Evolutionary conservation across 1,140 invertebrate species (phyloP).

Genomic region (Drosophila carrolli): DNA sequence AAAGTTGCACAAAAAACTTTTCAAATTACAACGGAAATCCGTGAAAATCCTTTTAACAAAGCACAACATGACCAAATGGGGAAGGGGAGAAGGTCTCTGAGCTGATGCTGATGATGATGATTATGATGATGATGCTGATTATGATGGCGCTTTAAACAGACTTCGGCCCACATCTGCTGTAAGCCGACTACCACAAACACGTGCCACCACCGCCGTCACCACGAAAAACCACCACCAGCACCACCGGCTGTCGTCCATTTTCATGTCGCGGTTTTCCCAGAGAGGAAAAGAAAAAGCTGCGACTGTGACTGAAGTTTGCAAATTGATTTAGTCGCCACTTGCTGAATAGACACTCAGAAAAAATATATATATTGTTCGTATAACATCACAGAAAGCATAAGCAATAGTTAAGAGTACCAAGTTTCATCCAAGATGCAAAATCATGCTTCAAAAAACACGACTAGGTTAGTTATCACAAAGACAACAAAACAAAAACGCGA

Average conservation of each 20-base stretch:
- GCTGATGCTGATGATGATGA: constrained; percentile 10
- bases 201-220: constrained; percentile 7
- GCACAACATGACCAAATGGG: constrained; percentile 58
- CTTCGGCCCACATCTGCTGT: constrained; percentile 44
- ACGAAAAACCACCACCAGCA: constrained; percentile 14
- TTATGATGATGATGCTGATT: constrained; percentile 69
- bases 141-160: constrained; percentile 74
- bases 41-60: constrained; percentile 83
- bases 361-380: not conserved
- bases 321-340: constrained; percentile 57
- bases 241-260: constrained; percentile 43
- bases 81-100: not conserved
- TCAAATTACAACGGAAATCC: constrained; percentile 83
- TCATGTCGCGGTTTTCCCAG: constrained; percentile 40
- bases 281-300: not conserved
- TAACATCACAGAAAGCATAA: not conserved
- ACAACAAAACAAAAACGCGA: not conserved
- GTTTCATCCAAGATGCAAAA: constrained; percentile 2
- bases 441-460: not conserved
- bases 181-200: constrained; percentile 13
- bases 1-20: constrained; percentile 81
- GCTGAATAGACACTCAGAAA: not conserved
- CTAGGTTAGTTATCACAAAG: not conserved
- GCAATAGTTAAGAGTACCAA: constrained; percentile 11
- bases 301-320: constrained; percentile 36